These are phyloP conservation scores for Cryptotis parvus DNA, from an alignment of 2,113 vertebrate species.

Conservation along the genomic window DNA sequence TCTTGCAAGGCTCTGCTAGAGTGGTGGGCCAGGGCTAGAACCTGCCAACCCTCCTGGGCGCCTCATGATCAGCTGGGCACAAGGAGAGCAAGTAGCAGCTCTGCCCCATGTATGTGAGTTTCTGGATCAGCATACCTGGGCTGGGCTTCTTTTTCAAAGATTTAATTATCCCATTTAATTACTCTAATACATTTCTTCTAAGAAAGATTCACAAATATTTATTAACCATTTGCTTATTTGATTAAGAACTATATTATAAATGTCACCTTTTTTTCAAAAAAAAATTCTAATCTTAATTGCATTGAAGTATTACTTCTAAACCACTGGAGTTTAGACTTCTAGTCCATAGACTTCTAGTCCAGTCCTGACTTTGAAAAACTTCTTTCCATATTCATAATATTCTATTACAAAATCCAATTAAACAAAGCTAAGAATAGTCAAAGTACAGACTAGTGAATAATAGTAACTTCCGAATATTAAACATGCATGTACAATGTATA, in stretches of 20 bases:
- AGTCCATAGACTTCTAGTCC: neutral
- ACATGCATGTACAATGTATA: neutral
- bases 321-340: neutral
- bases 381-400: neutral
- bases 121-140: no score
- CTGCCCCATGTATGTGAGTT: no score
- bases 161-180: no score
- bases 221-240: constrained; percentile 35
- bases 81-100: no score
- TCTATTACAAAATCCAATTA: neutral
- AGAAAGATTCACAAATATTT: neutral
- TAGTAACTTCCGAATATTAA: neutral
- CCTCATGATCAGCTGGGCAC: no score
- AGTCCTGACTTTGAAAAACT: neutral
- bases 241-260: neutral
- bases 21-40: no score
- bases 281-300: constrained; percentile 11
- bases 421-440: neutral
- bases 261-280: neutral
- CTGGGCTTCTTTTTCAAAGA: no score
- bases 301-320: neutral
- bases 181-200: no score
- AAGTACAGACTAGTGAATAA: neutral
- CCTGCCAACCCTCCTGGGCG: no score
- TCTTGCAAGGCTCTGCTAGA: no score